Evolutionary conservation across 2,888 invertebrate genomes (phyloP).

Genomic region (Heterodera filipjevi): DNA sequence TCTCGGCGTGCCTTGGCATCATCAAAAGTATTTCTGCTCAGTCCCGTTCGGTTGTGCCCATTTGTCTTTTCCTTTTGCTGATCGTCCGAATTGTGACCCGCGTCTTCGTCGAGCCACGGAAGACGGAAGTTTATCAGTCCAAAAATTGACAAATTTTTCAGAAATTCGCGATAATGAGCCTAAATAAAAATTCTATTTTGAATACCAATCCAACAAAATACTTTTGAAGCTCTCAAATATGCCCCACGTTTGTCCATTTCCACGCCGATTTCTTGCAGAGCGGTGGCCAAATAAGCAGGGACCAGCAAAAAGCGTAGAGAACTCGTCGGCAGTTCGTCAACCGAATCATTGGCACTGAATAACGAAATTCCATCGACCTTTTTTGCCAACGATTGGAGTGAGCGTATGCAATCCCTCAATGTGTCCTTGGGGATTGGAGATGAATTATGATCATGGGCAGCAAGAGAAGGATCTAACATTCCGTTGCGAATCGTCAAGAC

Average conservation of each 20-base stretch:
- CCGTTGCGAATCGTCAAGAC: conserved; percentile 25
- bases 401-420: conserved; percentile 35
- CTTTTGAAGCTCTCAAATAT: conserved; percentile 41
- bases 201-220: background rate
- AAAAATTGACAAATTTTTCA: conserved; percentile 47
- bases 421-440: conserved; percentile 22
- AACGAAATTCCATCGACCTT: conserved; percentile 44
- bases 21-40: background rate
- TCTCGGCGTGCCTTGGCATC: conserved; percentile 29
- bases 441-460: background rate
- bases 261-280: conserved; percentile 40
- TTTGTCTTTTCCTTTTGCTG: conserved; percentile 13
- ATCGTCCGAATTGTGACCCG: conserved; percentile 8
- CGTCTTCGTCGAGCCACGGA: conserved; percentile 47
- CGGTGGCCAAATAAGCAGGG: conserved; percentile 52
- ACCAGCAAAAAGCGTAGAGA: conserved; percentile 54
- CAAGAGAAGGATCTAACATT: conserved; percentile 27
- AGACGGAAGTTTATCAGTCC: conserved; percentile 46
- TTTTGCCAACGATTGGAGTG: conserved; percentile 43
- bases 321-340: conserved; percentile 44
- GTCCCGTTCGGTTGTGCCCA: background rate
- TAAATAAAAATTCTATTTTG: conserved; percentile 27
- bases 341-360: conserved; percentile 46
- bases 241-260: conserved; percentile 32
- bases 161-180: conserved; percentile 52